Conservation (phyloP, 2,113 vertebrate genomes). For the Ceyx margarethae region DNA sequence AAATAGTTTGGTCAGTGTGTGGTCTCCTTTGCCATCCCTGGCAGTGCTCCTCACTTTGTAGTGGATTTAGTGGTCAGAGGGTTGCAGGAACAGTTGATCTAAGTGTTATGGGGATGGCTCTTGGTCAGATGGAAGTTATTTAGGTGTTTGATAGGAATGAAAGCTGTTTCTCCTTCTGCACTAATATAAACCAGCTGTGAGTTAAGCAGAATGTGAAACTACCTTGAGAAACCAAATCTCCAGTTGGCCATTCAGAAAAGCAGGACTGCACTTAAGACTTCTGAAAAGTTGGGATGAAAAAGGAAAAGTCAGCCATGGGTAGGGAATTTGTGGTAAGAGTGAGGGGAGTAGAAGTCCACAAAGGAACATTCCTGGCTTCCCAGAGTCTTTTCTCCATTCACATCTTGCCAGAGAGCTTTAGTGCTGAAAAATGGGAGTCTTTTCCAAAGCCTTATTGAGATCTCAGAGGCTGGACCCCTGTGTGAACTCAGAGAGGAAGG, state of each 20-base stretch:
- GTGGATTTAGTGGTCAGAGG: slow-evolving; percentile 10
- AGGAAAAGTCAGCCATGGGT: background rate
- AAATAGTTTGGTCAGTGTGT: background rate
- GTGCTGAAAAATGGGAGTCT: background rate
- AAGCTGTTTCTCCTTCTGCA: background rate
- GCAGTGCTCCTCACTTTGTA: background rate
- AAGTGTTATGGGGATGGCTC: background rate
- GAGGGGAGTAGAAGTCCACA: background rate
- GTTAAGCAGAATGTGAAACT: background rate
- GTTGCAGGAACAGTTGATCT: slow-evolving; percentile 1
- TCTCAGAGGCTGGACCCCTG: background rate
- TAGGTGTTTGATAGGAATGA: background rate
- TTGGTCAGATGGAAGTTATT: slow-evolving; percentile 2
- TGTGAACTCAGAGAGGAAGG: background rate
- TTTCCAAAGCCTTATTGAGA: background rate
- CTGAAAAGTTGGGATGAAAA: background rate
- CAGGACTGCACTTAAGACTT: background rate
- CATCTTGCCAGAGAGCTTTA: background rate
- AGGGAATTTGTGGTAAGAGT: background rate
- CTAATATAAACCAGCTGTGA: background rate
- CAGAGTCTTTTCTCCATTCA: background rate
- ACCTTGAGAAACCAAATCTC: background rate
- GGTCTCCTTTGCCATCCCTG: background rate
- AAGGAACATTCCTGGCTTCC: background rate
- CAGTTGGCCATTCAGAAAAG: background rate